Evolutionary conservation across 2,113 vertebrate genomes (phyloP).

Genomic region (Tinamus guttatus): DNA sequence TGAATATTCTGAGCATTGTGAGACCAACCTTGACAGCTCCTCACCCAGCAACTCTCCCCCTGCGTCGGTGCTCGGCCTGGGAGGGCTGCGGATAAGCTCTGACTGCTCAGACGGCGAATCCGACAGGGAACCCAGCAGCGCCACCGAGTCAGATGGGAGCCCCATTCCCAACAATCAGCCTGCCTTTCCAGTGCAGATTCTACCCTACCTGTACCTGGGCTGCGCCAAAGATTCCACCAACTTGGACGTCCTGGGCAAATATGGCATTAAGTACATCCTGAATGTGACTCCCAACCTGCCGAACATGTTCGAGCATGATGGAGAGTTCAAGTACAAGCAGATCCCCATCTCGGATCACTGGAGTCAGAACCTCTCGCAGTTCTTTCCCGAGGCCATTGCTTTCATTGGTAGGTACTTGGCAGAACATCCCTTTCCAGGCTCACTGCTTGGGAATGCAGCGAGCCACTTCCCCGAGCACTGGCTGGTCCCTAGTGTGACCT

Average conservation of each 20-base stretch:
- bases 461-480: constrained; percentile 12
- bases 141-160: constrained; percentile 95
- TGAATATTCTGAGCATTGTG: constrained; percentile 94
- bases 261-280: constrained; percentile 98
- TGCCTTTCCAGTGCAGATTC: constrained; percentile 96
- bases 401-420: constrained; percentile 92
- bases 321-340: constrained; percentile 99
- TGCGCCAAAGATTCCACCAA: constrained; percentile 99
- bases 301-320: constrained; percentile 96
- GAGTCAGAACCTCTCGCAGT: constrained; percentile 99
- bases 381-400: constrained; percentile 98
- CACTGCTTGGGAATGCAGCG: constrained; percentile 13
- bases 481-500: neutral
- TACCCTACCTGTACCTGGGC: constrained; percentile 97
- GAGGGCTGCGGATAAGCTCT: constrained; percentile 93
- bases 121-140: constrained; percentile 94
- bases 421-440: constrained; percentile 15
- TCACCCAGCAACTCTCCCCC: constrained; percentile 93
- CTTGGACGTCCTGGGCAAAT: constrained; percentile 94
- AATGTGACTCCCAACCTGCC: constrained; percentile 99
- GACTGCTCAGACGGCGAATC: constrained; percentile 97
- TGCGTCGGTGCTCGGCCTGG: constrained; percentile 90
- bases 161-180: constrained; percentile 94
- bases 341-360: constrained; percentile 99
- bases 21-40: constrained; percentile 92